Base-by-base conservation (phyloP, 1,140 invertebrate genomes). In the Hylaeus volcanicus region DNA sequence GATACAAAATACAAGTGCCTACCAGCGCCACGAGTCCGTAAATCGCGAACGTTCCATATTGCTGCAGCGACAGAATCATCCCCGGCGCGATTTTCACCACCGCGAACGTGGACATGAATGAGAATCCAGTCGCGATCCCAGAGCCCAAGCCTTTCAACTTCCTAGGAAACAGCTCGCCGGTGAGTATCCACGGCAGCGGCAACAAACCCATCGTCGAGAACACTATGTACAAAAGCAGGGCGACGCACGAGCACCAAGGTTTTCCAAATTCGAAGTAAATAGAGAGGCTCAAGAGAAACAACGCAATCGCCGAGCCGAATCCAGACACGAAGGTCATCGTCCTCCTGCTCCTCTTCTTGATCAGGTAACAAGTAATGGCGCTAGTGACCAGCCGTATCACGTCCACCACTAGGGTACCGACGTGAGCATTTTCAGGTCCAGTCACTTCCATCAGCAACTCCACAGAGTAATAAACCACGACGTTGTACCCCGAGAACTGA, bases 401-500 rank as follows among this genome's bases (percentile, higher is more conserved):
- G 85, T 97, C 96, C 65, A 97, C 93, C 5, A 96, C 91, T 12
- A 96, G 92, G 82, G 96, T 96, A 0, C 94, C 94, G 45, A 94
- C 76, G 79, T 95, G 95, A 55, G 95, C 94, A 84, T 96, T 83
- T 0, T 94, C 90, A 37, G 91, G 90, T 3, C 93, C 94, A 2
- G 95, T 89, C 3, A 94, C 92, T 55, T 95, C 93, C 72, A 94
- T 92, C 87, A 95, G 94, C 82, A 95, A 95, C 53, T 94, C 92
- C 37, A 96, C 95, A 1, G 96, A 95, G 89, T 97, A 97, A 90
- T 96, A 97, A 64, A 95, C 95, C 1, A 97, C 93, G 1, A 95
- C 96, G 88, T 97, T 96, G 0, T 95, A 93, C 0, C 96, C 96
- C 12, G 94, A 94, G 77, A 95, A 95, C 82, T 96, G 95, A 74